These are phyloP conservation scores for Cyprinodon diabolis DNA, from an alignment of 2,797 vertebrate genomes.

Conservation along the genomic window DNA sequence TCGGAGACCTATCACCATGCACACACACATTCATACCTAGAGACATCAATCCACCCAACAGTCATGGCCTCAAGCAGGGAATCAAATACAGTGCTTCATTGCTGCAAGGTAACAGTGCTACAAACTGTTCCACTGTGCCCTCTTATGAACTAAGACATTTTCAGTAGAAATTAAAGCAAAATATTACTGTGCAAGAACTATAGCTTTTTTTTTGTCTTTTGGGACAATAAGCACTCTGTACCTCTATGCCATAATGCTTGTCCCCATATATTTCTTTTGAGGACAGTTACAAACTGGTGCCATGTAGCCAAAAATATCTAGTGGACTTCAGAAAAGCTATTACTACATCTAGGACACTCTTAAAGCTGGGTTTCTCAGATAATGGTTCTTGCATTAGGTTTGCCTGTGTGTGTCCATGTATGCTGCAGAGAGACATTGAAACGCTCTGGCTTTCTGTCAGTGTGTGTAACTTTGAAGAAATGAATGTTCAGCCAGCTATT, in stretches of 20 bases:
- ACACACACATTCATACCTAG: too few species aligned
- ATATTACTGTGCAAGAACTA: too few species aligned
- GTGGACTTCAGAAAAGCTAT: conserved; percentile 49
- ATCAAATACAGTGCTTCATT: too few species aligned
- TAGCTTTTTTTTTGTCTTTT: conserved; percentile 4
- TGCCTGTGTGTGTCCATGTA: conserved; percentile 19
- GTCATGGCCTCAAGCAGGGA: too few species aligned
- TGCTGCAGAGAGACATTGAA: conserved; percentile 29
- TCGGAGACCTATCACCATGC: too few species aligned
- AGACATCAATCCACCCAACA: too few species aligned
- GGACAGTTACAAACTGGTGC: conserved; percentile 55
- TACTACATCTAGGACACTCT: conserved; percentile 42
- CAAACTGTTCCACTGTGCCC: too few species aligned
- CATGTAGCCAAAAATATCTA: conserved; percentile 61
- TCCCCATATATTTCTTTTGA: conserved; percentile 55
- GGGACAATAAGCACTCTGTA: conserved; percentile 33
- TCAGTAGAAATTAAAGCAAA: conserved; percentile 59
- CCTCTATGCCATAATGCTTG: conserved; percentile 14
- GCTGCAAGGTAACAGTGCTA: too few species aligned
- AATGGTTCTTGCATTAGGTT: conserved; percentile 11
- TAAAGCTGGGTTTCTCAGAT: conserved; percentile 37
- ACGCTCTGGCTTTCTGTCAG: conserved; percentile 28
- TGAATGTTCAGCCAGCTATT: conserved; percentile 74
- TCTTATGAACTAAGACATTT: conserved; percentile 38
- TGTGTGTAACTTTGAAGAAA: conserved; percentile 53